phyloP scores from a whole-genome alignment of 2,797 vertebrate species.

The Mormyrus proboscirostris region DNA sequence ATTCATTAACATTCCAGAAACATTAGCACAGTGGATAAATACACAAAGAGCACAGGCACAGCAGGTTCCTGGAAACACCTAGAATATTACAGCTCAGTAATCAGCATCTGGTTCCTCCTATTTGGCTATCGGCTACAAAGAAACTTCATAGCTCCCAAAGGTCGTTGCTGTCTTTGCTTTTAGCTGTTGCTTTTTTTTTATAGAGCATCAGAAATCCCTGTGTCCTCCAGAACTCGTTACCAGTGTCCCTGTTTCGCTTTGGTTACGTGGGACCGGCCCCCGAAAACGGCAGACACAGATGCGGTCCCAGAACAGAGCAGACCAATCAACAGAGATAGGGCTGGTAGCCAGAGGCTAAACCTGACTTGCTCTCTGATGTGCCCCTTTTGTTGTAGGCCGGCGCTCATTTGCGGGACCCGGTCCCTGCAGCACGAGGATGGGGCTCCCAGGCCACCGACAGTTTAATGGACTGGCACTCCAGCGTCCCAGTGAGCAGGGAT shows the following conservation, averaged over 20 bases:
- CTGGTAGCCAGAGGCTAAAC: neutral
- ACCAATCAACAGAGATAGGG: neutral
- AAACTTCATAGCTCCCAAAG: neutral
- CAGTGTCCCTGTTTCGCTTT: neutral
- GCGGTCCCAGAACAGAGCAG: neutral
- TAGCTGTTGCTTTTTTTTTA: neutral
- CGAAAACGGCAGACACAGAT: neutral
- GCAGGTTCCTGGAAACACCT: neutral
- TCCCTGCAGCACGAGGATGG: neutral
- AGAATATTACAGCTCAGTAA: neutral
- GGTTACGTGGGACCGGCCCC: neutral
- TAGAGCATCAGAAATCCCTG: neutral
- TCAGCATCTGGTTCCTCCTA: neutral
- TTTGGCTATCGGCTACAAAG: neutral
- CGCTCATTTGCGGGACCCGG: neutral
- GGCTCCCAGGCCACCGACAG: neutral
- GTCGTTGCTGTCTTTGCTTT: neutral
- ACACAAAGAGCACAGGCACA: neutral
- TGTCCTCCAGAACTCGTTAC: slow-evolving; percentile 2
- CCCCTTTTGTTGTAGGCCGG: neutral
- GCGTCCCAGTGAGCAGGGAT: neutral
- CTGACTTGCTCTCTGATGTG: neutral
- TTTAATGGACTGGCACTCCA: neutral
- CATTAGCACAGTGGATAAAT: neutral
- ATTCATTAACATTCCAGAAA: neutral